Conservation (phyloP, 1,140 invertebrate genomes). For the Chelonus insularis region DNA sequence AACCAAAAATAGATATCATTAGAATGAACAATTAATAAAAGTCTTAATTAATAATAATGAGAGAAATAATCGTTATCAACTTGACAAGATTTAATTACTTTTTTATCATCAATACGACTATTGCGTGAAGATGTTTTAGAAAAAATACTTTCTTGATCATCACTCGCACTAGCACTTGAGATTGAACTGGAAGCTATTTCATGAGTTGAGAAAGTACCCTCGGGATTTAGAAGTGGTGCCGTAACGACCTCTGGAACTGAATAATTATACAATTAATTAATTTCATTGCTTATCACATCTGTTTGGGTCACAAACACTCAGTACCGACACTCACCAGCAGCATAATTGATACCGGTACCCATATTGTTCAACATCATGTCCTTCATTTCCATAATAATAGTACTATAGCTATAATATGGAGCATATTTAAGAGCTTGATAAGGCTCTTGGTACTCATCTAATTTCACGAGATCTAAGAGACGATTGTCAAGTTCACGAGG, state of each 20-base stretch:
- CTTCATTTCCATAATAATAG: constrained; percentile 76
- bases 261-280: constrained; percentile 70
- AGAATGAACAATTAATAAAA: background rate
- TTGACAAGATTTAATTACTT: constrained; percentile 48
- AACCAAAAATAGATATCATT: constrained; percentile 30
- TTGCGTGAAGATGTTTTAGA: constrained; percentile 54
- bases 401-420: constrained; percentile 78
- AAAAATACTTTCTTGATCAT: constrained; percentile 60
- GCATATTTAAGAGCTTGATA: constrained; percentile 76
- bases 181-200: constrained; percentile 35
- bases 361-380: constrained; percentile 69
- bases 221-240: constrained; percentile 65
- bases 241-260: constrained; percentile 75
- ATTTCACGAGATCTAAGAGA: constrained; percentile 63
- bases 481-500: constrained; percentile 56
- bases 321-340: constrained; percentile 35
- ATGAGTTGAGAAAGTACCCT: constrained; percentile 34
- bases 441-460: constrained; percentile 79
- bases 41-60: too few relatives aligned
- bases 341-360: constrained; percentile 57
- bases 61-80: too few relatives aligned
- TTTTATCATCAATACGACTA: constrained; percentile 57
- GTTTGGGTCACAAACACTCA: constrained; percentile 49
- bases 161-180: constrained; percentile 46
- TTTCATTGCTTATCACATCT: constrained; percentile 43